Evolutionary conservation across 2,113 vertebrate species (phyloP).

Genomic region (Poecilia latipinna): DNA sequence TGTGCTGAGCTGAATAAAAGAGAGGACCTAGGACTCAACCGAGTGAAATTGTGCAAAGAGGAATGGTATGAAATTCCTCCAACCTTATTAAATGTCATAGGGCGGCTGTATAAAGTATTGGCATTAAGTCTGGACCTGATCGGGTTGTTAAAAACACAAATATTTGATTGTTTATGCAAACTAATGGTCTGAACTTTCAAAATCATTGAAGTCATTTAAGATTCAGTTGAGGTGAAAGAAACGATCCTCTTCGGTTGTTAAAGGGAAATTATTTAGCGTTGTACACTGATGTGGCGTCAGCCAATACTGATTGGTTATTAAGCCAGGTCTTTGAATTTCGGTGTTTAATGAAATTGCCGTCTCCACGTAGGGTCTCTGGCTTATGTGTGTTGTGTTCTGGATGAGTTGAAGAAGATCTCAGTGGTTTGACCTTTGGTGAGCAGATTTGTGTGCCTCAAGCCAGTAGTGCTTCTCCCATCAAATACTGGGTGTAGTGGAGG

Average conservation of each 20-base stretch:
- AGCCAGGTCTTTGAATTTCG: not conserved
- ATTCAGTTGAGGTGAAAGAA: not conserved
- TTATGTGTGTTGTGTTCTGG: constrained; percentile 2
- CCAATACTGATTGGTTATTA: not conserved
- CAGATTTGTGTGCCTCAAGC: constrained; percentile 43
- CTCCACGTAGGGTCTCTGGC: not conserved
- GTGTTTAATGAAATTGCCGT: too few relatives aligned
- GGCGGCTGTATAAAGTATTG: too few relatives aligned
- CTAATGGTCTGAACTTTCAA: not conserved
- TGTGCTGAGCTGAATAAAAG: too few relatives aligned
- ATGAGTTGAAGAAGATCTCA: constrained; percentile 1
- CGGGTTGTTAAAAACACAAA: not conserved
- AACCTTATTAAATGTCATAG: too few relatives aligned
- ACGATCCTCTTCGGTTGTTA: not conserved
- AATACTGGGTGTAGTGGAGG: constrained; percentile 42
- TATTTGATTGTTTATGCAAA: not conserved
- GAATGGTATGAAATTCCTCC: too few relatives aligned
- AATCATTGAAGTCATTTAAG: not conserved
- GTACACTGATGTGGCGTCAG: not conserved
- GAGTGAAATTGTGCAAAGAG: too few relatives aligned
- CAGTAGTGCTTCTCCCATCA: constrained; percentile 37
- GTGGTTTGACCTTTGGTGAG: constrained; percentile 32
- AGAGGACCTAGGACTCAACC: too few relatives aligned
- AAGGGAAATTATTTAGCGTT: not conserved
- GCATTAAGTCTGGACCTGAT: not conserved